Evolutionary conservation across 2,113 vertebrate genomes (phyloP).

Genomic region (Columbina picui): DNA sequence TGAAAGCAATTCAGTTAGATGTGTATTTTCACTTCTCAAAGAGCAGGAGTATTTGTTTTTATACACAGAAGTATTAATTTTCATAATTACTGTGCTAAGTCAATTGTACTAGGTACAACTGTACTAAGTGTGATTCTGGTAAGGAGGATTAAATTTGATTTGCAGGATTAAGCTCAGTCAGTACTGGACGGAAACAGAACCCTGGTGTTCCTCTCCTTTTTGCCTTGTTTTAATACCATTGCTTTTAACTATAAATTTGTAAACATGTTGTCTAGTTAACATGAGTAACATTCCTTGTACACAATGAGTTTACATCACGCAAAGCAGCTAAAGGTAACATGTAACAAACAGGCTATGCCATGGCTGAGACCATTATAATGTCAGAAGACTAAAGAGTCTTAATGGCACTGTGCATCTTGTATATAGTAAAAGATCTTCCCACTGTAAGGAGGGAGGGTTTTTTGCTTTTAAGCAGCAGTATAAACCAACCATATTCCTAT

Average conservation of each 20-base stretch:
- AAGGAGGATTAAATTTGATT: slow-evolving; percentile 5
- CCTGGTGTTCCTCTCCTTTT: neutral
- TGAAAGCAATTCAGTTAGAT: neutral
- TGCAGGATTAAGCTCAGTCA: neutral
- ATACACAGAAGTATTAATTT: neutral
- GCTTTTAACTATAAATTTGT: neutral
- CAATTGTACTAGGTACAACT: neutral
- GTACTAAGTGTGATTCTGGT: neutral
- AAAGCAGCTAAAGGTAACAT: neutral
- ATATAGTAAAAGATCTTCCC: neutral
- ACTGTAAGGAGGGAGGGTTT: neutral
- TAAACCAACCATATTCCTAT: neutral
- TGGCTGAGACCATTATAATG: neutral
- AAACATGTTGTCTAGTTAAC: neutral
- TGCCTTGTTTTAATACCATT: neutral
- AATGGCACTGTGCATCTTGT: neutral
- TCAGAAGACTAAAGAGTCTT: neutral
- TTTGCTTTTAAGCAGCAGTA: neutral
- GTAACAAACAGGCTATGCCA: neutral
- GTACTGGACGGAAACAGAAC: neutral
- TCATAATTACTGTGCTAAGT: neutral
- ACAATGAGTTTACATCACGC: neutral
- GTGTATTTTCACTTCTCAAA: neutral
- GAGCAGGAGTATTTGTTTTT: neutral
- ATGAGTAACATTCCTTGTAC: neutral